Conservation (phyloP, 2,888 invertebrate species). For the Osmoderma eremita region DNA sequence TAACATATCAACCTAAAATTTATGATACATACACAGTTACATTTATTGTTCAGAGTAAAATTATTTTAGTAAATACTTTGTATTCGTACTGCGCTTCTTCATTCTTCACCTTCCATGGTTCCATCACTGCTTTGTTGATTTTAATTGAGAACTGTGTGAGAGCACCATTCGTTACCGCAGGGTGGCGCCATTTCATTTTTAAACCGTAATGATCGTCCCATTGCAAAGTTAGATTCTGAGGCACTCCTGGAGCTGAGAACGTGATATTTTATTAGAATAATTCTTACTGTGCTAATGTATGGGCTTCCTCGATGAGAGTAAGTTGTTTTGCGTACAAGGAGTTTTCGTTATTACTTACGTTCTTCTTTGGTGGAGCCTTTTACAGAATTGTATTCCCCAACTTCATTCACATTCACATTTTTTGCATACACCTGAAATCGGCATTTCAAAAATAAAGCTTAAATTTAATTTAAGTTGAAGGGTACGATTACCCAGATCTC, state of each 20-base stretch:
- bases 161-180: slow-evolving; percentile 14
- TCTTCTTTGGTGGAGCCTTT: background rate
- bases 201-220: slow-evolving; percentile 19
- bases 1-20: background rate
- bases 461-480: background rate
- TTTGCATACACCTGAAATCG: background rate
- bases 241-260: background rate
- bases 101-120: background rate
- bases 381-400: background rate
- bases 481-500: background rate
- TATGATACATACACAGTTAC: background rate
- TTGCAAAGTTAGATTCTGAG: background rate
- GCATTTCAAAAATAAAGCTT: background rate
- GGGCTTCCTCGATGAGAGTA: background rate
- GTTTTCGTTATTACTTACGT: background rate
- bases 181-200: slow-evolving; percentile 18
- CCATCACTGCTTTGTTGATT: background rate
- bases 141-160: slow-evolving; percentile 1
- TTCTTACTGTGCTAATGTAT: background rate
- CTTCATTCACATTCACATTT: background rate
- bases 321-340: background rate
- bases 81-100: slow-evolving; percentile 2
- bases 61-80: background rate
- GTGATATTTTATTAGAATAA: background rate
- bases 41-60: background rate